These are phyloP conservation scores for Polydrusus pterygomalis DNA, from an alignment of 2,888 invertebrate genomes.

Conservation along the genomic window DNA sequence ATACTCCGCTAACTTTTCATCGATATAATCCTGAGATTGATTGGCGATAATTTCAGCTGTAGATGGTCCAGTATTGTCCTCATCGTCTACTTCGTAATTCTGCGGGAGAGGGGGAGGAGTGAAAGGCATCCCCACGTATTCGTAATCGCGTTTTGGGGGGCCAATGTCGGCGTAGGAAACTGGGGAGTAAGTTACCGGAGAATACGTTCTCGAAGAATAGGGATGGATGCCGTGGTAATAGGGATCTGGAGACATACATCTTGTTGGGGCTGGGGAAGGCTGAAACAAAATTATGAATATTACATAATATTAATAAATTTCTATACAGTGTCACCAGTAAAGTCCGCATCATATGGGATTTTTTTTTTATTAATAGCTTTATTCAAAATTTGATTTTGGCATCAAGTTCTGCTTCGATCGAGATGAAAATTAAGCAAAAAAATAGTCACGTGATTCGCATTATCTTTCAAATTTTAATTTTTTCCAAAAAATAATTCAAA, in stretches of 20 bases:
- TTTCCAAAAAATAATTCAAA: too few species aligned
- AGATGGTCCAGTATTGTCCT: constrained; percentile 86
- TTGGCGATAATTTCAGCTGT: constrained; percentile 94
- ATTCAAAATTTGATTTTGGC: too few species aligned
- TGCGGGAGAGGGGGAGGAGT: constrained; percentile 77
- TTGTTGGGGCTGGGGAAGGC: constrained; percentile 74
- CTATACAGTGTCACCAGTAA: too few species aligned
- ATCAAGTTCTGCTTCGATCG: too few species aligned
- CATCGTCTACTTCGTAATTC: constrained; percentile 74
- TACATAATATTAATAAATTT: too few species aligned
- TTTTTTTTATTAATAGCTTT: too few species aligned
- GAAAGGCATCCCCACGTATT: constrained; percentile 84
- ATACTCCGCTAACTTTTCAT: constrained; percentile 94
- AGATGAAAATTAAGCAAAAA: too few species aligned
- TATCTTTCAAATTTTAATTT: too few species aligned
- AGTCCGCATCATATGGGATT: too few species aligned
- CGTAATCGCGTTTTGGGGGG: constrained; percentile 77
- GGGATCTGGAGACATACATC: constrained; percentile 72
- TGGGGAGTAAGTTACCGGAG: constrained; percentile 54
- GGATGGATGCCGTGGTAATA: constrained; percentile 65
- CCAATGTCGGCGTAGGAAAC: constrained; percentile 69
- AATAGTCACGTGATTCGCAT: too few species aligned
- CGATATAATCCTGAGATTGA: constrained; percentile 95
- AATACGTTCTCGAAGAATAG: constrained; percentile 65
- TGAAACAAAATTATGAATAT: constrained; percentile 60